Evolutionary conservation across 1,140 invertebrate genomes (phyloP), one percentile per base, ranked within the genome.

Genomic region (Drosophila orena): DNA sequence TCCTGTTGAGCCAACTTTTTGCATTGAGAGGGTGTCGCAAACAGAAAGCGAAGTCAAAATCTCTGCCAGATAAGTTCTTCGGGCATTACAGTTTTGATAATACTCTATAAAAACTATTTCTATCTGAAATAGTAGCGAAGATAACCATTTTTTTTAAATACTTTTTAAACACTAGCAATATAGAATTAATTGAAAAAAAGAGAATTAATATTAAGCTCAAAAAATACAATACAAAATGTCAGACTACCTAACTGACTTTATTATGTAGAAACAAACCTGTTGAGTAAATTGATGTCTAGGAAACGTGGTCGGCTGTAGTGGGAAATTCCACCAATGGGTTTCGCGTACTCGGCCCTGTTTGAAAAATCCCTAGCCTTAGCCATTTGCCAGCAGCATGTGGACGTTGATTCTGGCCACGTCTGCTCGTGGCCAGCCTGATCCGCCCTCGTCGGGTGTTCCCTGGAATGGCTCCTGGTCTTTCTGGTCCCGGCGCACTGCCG

Each of bases 21-120:
- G 71, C 43, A 73, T 73, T 62, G 71, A 59, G 66, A 42, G 61
- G 38, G 56, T 72, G 71, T 75, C 74, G 42, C 43, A 10, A 38
- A 14, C 68, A 73, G 66, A 47, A 60, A 30, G 54, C 54, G 22
- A 24, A 14, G 61, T 5, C 34, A 35, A 27, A 65, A 44, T 30
- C 38, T 20, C 37, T 4, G 7, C 14, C 20, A 50, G 59, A 12
- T 37, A 37, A 43, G 11, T 1, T n/a, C 1, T 11, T 10, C 0
- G 10, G 4, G 17, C n/a, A 10, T 0, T 24, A 11, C 10, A 49
- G 10, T 20, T 12, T 22, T 1, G 10, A 10, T 7, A 15, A 69
- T 56, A 40, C 66, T 22, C 66, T 70, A 20, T 8, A 17, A 37
- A 14, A 60, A 12, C 4, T 0, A 14, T 14, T 38, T 38, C 5